phyloP scores from a whole-genome alignment of 2,113 vertebrate genomes.

The Ginglymostoma cirratum region DNA sequence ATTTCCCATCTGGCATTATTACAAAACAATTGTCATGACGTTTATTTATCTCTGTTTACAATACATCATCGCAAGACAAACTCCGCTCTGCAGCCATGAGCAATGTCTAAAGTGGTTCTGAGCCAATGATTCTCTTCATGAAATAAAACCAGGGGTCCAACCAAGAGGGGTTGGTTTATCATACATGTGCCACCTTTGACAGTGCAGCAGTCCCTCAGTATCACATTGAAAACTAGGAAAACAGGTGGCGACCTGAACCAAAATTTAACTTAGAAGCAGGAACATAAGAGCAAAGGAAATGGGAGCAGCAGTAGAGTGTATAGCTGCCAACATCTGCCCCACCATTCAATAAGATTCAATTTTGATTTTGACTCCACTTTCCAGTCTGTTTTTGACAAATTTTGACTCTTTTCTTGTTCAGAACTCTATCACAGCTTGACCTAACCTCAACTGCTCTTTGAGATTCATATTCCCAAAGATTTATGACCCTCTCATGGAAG shows the following conservation, averaged over 20 bases:
- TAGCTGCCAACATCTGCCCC: too few species aligned
- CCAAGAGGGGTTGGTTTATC: background rate
- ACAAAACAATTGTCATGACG: background rate
- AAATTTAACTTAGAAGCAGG: background rate
- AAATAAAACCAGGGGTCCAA: too few species aligned
- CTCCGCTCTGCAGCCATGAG: background rate
- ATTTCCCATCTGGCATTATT: background rate
- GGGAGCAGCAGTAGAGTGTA: too few species aligned
- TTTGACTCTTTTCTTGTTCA: too few species aligned
- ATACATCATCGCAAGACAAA: background rate
- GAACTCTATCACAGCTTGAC: too few species aligned
- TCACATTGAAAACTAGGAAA: background rate
- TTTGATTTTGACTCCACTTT: too few species aligned
- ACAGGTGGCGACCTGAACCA: background rate
- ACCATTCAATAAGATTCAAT: too few species aligned
- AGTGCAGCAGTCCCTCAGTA: background rate
- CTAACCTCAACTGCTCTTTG: too few species aligned
- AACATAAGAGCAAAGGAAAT: too few species aligned
- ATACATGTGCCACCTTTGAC: background rate
- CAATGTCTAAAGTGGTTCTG: background rate
- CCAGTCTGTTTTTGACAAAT: too few species aligned
- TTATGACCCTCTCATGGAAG: too few species aligned
- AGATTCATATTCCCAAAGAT: too few species aligned
- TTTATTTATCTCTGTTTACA: background rate
- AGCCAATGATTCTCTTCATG: background rate